Conservation (phyloP, 2,113 vertebrate genomes). For the Tragelaphus scriptus region DNA sequence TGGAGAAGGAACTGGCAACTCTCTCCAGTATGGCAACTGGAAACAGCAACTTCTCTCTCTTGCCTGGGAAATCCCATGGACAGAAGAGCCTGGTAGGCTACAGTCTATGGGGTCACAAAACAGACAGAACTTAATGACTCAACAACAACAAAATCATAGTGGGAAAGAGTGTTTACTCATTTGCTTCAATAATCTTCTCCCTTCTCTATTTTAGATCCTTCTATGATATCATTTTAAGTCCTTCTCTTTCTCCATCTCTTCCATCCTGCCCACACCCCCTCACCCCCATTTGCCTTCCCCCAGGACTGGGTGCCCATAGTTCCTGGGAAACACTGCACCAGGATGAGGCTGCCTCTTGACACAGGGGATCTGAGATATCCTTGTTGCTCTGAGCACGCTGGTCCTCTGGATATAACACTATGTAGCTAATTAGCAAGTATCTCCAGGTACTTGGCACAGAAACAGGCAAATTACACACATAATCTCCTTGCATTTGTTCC, state of each 20-base stretch:
- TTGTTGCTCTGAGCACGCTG: neutral
- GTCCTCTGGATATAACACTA: neutral
- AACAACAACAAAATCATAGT: neutral
- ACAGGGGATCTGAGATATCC: neutral
- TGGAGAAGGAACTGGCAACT: neutral
- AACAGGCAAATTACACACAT: neutral
- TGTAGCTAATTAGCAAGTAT: neutral
- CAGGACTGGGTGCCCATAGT: neutral
- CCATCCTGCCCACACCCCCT: neutral
- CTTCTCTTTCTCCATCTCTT: neutral
- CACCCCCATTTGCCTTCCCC: neutral
- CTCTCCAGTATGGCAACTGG: neutral
- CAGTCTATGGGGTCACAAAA: neutral
- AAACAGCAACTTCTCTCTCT: neutral
- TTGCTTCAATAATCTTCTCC: neutral
- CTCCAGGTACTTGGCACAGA: neutral
- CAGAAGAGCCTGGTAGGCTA: neutral
- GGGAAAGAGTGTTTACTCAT: neutral
- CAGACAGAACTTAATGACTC: neutral
- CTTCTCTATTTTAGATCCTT: neutral
- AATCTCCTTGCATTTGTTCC: neutral
- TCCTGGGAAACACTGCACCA: neutral
- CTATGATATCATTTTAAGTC: neutral
- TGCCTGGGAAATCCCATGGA: neutral
- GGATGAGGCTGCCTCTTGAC: neutral